Evolutionary conservation across 2,113 vertebrate species (phyloP), one percentile per base, ranked within the genome.

Genomic region (Silurus glanis): DNA sequence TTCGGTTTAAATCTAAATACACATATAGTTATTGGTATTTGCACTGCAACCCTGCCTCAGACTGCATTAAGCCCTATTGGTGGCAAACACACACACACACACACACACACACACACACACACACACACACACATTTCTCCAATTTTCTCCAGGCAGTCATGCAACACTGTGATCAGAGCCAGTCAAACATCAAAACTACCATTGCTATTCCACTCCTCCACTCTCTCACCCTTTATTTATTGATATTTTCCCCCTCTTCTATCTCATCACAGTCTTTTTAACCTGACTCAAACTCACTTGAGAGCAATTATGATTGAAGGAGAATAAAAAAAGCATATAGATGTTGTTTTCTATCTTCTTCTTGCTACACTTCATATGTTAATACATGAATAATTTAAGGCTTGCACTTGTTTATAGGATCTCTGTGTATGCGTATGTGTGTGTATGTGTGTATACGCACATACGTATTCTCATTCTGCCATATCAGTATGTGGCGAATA

Each of bases 181-280:
- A 64, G 74, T 80, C 74, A 84, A 84, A 84, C 76, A 84, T 87
- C 67, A 67, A 84, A 84, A 61, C 74, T 71, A 10, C 61, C 64
- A 62, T 61, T 76, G 72, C 80, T 76, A 67, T 87, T 83, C 81
- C 69, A 83, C 61, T 82, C 71, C 58, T 45, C 14, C 78, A 37
- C 28, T 67, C 45, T 87, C 64, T 81, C 53, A 21, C 19, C 47
- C 71, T 82, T 69, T 62, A 49, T 82, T 56, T 86, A 49, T 83
- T 62, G 37, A 55, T 83, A 62, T 55, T 74, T 28, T 53, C 66
- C 6, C 49, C 66, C 16, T 23, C 12, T 49, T 53, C 47, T 59
- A 28, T 81, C 47, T 9, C 55, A 55, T 51, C n/a, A 56, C 64
- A 45, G 74, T 37, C 59, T 85, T 74, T 85, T 79, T 19, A 79